A percentile compares a stretch with the other conserved stretches of the same genome.
phyloP scores from a whole-genome alignment of 2,113 vertebrate genomes.

The Fregata magnificens region DNA sequence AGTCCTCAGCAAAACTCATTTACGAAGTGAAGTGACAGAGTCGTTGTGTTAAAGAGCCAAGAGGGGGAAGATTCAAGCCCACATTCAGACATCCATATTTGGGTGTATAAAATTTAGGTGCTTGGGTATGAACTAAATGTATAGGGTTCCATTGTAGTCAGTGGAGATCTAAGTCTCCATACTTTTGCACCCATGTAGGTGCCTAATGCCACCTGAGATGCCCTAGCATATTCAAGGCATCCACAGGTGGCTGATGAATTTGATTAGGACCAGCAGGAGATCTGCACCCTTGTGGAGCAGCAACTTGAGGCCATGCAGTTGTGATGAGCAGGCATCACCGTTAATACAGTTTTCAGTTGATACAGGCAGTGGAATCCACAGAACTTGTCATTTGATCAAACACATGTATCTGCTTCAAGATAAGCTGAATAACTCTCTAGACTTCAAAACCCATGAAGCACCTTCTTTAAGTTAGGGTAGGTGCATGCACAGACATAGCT shows the following conservation, averaged over 20 bases:
- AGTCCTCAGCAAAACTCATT: not conserved
- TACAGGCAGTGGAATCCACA: not conserved
- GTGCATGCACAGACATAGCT: not conserved
- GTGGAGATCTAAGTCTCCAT: not conserved
- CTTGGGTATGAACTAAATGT: not conserved
- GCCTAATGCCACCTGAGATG: not conserved
- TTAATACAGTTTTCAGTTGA: not conserved
- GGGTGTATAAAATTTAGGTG: not conserved
- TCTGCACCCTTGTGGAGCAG: not conserved
- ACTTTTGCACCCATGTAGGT: not conserved
- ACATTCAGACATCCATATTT: not conserved
- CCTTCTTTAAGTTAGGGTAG: not conserved
- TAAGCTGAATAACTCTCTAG: not conserved
- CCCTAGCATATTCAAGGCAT: not conserved
- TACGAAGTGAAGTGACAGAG: not conserved
- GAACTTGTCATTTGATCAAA: not conserved
- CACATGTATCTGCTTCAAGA: not conserved
- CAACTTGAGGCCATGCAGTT: not conserved
- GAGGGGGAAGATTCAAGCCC: not conserved
- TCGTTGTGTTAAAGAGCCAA: not conserved
- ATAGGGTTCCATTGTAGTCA: not conserved
- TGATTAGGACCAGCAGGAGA: not conserved
- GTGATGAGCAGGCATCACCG: not conserved
- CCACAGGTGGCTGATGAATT: not conserved
- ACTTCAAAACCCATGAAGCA: not conserved